Evolutionary conservation across 2,888 invertebrate genomes (phyloP), one percentile per base, ranked within the genome.

Genomic region (Chrysopilus asiliformis): DNA sequence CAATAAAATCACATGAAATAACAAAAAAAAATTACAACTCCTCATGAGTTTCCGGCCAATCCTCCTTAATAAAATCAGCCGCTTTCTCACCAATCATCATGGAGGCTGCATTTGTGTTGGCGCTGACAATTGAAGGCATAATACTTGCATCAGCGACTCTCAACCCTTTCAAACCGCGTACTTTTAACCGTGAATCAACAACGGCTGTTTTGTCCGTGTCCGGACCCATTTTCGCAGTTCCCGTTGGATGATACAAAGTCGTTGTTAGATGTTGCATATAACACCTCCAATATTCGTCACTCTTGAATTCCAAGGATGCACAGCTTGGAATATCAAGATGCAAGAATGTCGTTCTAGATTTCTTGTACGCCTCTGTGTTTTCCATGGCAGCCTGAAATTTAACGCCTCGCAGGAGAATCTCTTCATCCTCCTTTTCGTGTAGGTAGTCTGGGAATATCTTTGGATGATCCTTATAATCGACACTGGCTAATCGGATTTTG

Each of bases 11-110:
- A n/a, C n/a, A n/a, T n/a, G n/a, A n/a, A n/a, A n/a, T n/a, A n/a
- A n/a, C n/a, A n/a, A n/a, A n/a, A n/a, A n/a, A n/a, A n/a, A n/a
- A n/a, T n/a, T n/a, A n/a, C n/a, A n/a, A n/a, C n/a, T n/a, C n/a
- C n/a, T n/a, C n/a, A n/a, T n/a, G n/a, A n/a, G n/a, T n/a, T n/a
- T n/a, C n/a, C n/a, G n/a, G n/a, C 58, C 57, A 58, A 20, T 57
- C 51, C 30, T 53, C 40, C 42, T 45, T 46, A 4, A 60, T 53
- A 4, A 61, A 49, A 27, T 87, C 84, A 2, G 80, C 71, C 0
- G 72, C 81, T 48, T 83, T 83, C 53, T 89, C 87, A 0, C 74
- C 87, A 36, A 87, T 84, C 86, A 87, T 87, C 10, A 87, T 78
- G 0, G 76, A 72, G 1, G 86, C 82, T 0, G 81, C 86, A 55